These are phyloP conservation scores for Malacoctenus gilli DNA, from an alignment of 2,797 vertebrate genomes.

Conservation along the genomic window DNA sequence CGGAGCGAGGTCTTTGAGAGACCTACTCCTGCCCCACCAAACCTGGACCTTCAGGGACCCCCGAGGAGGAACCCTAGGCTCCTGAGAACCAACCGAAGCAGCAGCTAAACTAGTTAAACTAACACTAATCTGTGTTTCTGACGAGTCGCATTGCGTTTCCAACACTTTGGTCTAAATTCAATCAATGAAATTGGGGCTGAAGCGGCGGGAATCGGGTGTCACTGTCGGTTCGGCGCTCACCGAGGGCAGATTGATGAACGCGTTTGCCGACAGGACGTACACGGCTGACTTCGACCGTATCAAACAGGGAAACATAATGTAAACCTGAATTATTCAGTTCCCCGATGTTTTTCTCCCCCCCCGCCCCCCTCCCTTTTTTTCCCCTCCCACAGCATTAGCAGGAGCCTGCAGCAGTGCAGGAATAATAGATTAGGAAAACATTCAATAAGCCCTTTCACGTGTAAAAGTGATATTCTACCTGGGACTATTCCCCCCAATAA, in stretches of 20 bases:
- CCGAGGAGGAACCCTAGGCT: too few species aligned
- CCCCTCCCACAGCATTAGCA: not conserved
- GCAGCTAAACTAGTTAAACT: too few species aligned
- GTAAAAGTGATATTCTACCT: constrained; percentile 47
- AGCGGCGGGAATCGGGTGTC: constrained; percentile 1
- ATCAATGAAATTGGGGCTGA: too few species aligned
- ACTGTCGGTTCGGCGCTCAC: constrained; percentile 8
- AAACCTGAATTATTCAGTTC: constrained; percentile 60
- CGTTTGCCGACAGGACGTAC: not conserved
- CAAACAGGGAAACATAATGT: constrained; percentile 28
- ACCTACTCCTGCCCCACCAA: too few species aligned
- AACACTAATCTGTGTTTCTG: too few species aligned
- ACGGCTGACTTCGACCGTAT: constrained; percentile 11
- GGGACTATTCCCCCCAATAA: constrained; percentile 40
- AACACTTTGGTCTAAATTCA: too few species aligned
- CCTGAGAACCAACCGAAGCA: too few species aligned
- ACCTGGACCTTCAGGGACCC: too few species aligned
- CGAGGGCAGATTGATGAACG: constrained; percentile 11
- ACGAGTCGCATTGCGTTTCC: too few species aligned
- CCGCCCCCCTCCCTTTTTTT: too few species aligned
- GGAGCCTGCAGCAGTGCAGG: constrained; percentile 9
- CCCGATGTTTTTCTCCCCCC: not conserved
- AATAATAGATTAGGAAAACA: constrained; percentile 29
- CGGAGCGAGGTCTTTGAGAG: too few species aligned
- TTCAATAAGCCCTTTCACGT: constrained; percentile 43